Conservation (phyloP, 2,797 vertebrate species). For the Argya squamiceps region DNA sequence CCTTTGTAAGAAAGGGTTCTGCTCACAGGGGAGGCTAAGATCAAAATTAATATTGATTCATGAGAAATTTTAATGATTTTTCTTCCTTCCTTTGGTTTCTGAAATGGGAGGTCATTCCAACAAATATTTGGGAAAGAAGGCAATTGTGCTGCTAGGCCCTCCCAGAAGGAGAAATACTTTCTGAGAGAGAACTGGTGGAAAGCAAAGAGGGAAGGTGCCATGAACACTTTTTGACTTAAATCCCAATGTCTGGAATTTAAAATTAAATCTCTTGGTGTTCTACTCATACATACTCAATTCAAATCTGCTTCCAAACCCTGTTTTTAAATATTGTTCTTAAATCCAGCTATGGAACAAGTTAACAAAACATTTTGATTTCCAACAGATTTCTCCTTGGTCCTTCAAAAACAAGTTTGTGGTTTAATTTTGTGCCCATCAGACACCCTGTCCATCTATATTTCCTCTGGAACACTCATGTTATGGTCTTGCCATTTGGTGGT, state of each 20-base stretch:
- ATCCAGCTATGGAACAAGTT: not conserved
- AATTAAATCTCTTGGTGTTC: not conserved
- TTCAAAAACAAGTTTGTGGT: not conserved
- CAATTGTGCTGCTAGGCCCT: not conserved
- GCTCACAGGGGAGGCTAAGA: not conserved
- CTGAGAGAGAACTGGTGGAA: not conserved
- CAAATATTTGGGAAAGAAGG: not conserved
- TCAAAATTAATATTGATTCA: not conserved
- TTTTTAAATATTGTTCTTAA: not conserved
- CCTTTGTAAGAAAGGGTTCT: not conserved
- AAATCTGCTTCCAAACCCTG: not conserved
- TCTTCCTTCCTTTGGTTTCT: not conserved
- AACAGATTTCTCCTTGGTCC: not conserved
- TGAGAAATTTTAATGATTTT: not conserved
- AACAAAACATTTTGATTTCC: not conserved
- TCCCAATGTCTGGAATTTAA: not conserved
- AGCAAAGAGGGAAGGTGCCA: not conserved
- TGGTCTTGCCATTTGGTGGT: not conserved
- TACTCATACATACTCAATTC: not conserved
- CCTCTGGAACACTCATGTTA: not conserved
- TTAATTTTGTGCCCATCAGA: not conserved
- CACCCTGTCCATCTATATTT: rapidly evolving
- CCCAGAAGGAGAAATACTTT: not conserved
- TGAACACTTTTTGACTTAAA: not conserved
- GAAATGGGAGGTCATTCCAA: not conserved